phyloP scores from a whole-genome alignment of 53 echinoderm and acorn worm species.

The Stichopus horrens region DNA sequence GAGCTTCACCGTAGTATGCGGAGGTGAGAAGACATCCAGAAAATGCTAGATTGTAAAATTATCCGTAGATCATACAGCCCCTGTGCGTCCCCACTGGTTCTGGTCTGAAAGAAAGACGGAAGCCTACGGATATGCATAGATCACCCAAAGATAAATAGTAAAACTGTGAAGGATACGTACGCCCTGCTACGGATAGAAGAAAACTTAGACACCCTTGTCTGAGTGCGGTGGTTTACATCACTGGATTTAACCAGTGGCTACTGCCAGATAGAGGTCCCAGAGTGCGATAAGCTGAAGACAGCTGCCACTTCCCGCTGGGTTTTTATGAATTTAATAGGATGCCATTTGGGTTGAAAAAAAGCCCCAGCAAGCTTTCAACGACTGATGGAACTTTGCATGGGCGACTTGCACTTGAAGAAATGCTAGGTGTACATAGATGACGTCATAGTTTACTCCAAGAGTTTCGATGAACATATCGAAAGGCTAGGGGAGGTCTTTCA shows the following conservation, averaged over 20 bases:
- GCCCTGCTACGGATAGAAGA: conserved; percentile 50
- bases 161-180: conserved; percentile 48
- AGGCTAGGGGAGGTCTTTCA: conserved; percentile 20
- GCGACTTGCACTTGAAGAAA: conserved; percentile 29
- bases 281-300: no score
- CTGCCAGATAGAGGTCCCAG: no score
- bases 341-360: no score
- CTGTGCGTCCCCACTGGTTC: conserved; percentile 53
- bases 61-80: conserved; percentile 56
- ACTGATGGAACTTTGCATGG: background rate
- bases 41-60: conserved; percentile 14
- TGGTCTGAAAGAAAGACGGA: conserved; percentile 61
- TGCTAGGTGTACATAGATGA: conserved; percentile 44
- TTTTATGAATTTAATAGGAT: no score
- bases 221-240: conserved; percentile 12
- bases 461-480: conserved; percentile 36
- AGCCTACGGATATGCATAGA: conserved; percentile 39
- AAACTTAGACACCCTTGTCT: conserved; percentile 38
- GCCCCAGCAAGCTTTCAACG: no score
- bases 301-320: no score
- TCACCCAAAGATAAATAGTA: conserved; percentile 36
- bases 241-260: no score
- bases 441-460: conserved; percentile 31
- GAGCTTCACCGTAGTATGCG: no score
- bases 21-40: no score